Evolutionary conservation across 2,113 vertebrate genomes (phyloP), one percentile per base, ranked within the genome.

Genomic region (Isurus oxyrinchus): DNA sequence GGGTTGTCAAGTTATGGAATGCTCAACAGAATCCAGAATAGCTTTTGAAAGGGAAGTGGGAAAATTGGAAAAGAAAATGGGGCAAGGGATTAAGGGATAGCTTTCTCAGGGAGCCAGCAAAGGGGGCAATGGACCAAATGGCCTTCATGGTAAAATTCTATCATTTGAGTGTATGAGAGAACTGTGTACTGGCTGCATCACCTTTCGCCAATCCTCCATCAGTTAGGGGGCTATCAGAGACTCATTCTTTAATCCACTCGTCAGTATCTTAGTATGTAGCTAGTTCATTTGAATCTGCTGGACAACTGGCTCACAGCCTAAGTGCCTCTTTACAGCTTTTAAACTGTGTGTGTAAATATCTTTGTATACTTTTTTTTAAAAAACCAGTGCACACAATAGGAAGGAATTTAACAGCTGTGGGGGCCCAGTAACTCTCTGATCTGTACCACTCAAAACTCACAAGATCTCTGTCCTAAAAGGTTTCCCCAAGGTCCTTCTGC

Each of bases 401-500:
- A 91, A 91, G 88, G 88, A 91, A 91, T 91, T 91, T 91, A 91
- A 91, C 88, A 91, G 88, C 88, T 91, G 88, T 5, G 14, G 88
- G 27, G 88, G 88, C 88, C 88, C 55, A 59, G 44, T 55, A 59
- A 59, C 55, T 57, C 49, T 91, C 55, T 91, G 88, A 91, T 91
- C 88, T 91, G 59, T 55, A 91, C 31, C 27, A 59, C 88, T 84
- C 88, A 59, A 91, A 13, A 91, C 53, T 91, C 55, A 91, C n/a
- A 55, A 59, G 88, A 57, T 91, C 31, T 91, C 88, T 91, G 13
- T 91, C 55, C 11, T 16, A 14, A 91, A 91, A 91, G 53, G 53
- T 91, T 91, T n/a, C 88, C 55, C 55, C 88, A 91, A 27, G 88
- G 88, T 91, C 88, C 88, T 59, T 57, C 25, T 59, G 88, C 25